phyloP scores from a whole-genome alignment of 2,888 invertebrate species.

The Platerodrilus igneus region DNA sequence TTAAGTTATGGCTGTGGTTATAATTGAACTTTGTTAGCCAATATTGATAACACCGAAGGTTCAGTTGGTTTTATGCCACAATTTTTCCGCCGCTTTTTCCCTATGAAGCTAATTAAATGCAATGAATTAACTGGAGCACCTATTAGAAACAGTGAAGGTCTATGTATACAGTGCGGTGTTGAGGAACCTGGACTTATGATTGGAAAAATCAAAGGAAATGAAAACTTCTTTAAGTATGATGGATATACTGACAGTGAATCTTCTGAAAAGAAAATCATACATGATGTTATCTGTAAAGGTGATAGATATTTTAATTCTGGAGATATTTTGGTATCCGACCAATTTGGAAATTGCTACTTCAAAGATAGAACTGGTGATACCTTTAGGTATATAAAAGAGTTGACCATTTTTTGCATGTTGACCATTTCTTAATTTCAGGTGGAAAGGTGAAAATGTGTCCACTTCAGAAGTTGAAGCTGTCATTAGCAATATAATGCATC shows the following conservation, averaged over 20 bases:
- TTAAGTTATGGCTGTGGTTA: too few relatives aligned
- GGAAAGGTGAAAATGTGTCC: slow-evolving; percentile 98
- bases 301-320: too few relatives aligned
- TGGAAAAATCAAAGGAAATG: too few relatives aligned
- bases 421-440: slow-evolving; percentile 42
- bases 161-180: too few relatives aligned
- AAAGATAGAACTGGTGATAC: slow-evolving; percentile 96
- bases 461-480: slow-evolving; percentile 93
- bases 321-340: slow-evolving; percentile 85
- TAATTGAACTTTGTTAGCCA: slow-evolving; percentile 60
- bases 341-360: slow-evolving; percentile 89
- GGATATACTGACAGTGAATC: too few relatives aligned
- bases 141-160: too few relatives aligned
- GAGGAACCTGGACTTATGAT: too few relatives aligned
- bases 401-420: not conserved
- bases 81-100: slow-evolving; percentile 53
- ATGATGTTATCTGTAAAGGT: too few relatives aligned
- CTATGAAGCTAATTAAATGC: slow-evolving; percentile 65
- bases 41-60: slow-evolving; percentile 82
- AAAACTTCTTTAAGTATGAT: slow-evolving; percentile 79
- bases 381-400: slow-evolving; percentile 68
- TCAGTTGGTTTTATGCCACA: slow-evolving; percentile 88
- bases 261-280: too few relatives aligned
- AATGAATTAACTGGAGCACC: too few relatives aligned
- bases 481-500: slow-evolving; percentile 68